A percentile compares a stretch with the other conserved stretches of the same genome.
phyloP scores from a whole-genome alignment of 1,140 invertebrate genomes.

The Venustaconcha ellipsiformis region DNA sequence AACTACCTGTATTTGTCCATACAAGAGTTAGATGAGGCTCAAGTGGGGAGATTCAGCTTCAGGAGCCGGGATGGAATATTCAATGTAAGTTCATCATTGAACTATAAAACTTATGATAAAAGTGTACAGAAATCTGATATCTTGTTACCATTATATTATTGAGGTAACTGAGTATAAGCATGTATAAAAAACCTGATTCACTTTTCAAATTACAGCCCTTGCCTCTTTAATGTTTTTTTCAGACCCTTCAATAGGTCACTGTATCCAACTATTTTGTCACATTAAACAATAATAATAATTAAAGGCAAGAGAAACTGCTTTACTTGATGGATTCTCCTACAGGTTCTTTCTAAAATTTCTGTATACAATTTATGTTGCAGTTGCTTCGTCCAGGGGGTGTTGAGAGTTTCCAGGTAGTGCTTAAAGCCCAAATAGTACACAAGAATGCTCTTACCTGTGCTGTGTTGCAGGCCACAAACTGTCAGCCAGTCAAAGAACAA shows the following conservation, averaged over 20 bases:
- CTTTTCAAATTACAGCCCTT: too few relatives aligned
- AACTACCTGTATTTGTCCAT: constrained; percentile 59
- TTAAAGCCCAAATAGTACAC: constrained; percentile 65
- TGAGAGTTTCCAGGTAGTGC: constrained; percentile 61
- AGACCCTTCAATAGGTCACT: too few relatives aligned
- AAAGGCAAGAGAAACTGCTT: too few relatives aligned
- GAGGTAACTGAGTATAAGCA: too few relatives aligned
- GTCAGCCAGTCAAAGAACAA: constrained; percentile 51
- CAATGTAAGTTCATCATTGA: constrained; percentile 42
- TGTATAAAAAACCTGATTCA: too few relatives aligned
- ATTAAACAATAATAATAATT: too few relatives aligned
- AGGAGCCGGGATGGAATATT: constrained; percentile 58
- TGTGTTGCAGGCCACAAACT: constrained; percentile 60
- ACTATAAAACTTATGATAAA: too few relatives aligned
- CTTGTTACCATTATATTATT: too few relatives aligned
- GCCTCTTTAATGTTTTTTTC: too few relatives aligned
- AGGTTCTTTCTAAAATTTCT: not conserved
- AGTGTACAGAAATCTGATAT: too few relatives aligned
- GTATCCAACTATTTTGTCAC: too few relatives aligned
- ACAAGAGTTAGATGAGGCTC: constrained; percentile 67
- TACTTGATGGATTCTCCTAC: too few relatives aligned
- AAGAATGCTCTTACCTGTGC: constrained; percentile 64
- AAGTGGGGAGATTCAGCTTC: constrained; percentile 65
- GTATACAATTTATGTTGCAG: constrained; percentile 33
- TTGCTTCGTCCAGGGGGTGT: constrained; percentile 57